Conservation (phyloP, 2,888 invertebrate genomes). For the Dusona sp. region DNA sequence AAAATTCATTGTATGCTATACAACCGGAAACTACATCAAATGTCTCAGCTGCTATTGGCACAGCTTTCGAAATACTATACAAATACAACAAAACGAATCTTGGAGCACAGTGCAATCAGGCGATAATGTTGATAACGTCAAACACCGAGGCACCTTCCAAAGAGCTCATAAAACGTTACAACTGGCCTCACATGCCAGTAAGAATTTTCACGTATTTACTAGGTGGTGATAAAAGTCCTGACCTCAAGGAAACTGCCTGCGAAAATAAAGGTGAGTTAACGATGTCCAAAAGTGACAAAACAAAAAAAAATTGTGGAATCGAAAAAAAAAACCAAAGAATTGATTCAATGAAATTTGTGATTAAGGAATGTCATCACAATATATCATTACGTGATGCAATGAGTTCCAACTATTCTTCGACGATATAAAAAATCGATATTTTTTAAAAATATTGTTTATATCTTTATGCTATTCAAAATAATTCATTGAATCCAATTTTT, state of each 20-base stretch:
- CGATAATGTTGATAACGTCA: constrained; percentile 98
- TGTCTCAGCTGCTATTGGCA: constrained; percentile 95
- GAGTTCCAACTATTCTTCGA: no score
- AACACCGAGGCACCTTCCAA: constrained; percentile 92
- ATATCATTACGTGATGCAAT: no score
- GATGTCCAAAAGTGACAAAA: neutral
- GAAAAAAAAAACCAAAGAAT: neutral
- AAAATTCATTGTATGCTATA: constrained; percentile 90
- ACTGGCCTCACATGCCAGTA: constrained; percentile 97
- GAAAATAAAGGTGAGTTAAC: constrained; percentile 93
- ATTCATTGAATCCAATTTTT: neutral
- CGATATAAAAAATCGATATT: no score
- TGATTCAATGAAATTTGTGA: neutral
- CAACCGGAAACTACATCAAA: constrained; percentile 93
- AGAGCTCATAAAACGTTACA: constrained; percentile 91
- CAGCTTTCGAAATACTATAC: constrained; percentile 96
- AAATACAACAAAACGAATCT: constrained; percentile 94
- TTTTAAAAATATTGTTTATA: neutral
- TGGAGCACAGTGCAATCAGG: constrained; percentile 98
- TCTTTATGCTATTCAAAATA: neutral
- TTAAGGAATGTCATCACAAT: no score
- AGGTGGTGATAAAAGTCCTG: constrained; percentile 95
- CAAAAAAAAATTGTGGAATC: neutral
- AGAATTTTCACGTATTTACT: constrained; percentile 98
- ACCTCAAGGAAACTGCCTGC: constrained; percentile 98